Evolutionary conservation across 1,140 invertebrate species (phyloP).

Genomic region (Trichonephila inaurata): DNA sequence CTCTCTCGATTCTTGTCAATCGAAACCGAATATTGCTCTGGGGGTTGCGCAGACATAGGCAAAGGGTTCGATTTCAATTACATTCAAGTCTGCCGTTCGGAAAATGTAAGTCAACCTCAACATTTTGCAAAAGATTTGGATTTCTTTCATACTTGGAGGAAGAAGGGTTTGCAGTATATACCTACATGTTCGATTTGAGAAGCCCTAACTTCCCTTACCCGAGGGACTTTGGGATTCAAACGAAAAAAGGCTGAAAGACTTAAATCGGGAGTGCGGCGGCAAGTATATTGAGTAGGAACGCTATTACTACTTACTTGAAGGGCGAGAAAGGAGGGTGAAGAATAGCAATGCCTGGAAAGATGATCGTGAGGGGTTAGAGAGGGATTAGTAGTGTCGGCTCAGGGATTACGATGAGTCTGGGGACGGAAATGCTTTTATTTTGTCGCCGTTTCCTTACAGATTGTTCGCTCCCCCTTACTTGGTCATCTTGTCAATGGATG

Average conservation of each 20-base stretch:
- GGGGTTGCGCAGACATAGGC: background rate
- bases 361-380: constrained; percentile 59
- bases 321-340: constrained; percentile 43
- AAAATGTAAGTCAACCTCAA: constrained; percentile 27
- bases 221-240: background rate
- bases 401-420: constrained; percentile 58
- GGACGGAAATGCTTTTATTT: constrained; percentile 74
- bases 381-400: constrained; percentile 64
- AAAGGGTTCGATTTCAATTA: constrained; percentile 21
- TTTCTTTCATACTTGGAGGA: background rate
- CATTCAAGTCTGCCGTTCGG: background rate
- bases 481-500: constrained; percentile 47
- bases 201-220: constrained; percentile 16
- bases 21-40: constrained; percentile 17
- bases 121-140: constrained; percentile 28
- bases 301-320: constrained; percentile 41
- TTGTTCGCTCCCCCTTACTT: background rate
- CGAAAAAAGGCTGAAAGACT: constrained; percentile 13
- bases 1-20: background rate
- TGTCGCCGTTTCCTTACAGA: constrained; percentile 61
- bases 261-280: background rate
- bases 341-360: constrained; percentile 55
- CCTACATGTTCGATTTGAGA: constrained; percentile 37
- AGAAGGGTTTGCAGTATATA: background rate
- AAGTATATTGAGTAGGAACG: constrained; percentile 24